Evolutionary conservation across 2,888 invertebrate species (phyloP), one percentile per base, ranked within the genome.

Genomic region (Spisula solida): DNA sequence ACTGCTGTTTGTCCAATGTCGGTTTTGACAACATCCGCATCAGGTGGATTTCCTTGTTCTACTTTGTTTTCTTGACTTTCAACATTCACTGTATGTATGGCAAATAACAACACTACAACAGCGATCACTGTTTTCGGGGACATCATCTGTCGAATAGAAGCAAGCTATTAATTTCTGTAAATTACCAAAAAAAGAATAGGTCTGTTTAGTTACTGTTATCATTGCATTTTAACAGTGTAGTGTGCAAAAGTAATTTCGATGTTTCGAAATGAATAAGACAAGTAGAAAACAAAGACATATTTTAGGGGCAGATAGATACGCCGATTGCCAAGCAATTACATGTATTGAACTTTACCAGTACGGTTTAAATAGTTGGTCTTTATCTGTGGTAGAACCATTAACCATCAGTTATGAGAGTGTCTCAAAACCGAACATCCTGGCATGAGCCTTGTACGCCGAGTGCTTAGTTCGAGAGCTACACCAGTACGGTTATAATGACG

Each of bases 91-190:
- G 51, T 47, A 51, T 82, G 79, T 34, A 83, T 48, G 16, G 48
- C 34, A 6, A 56, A 16, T 16, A 87, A 14, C 16, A 82, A 18
- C 5, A 83, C 55, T 25, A 70, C n/a, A 8, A 84, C 8, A 8
- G 80, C 8, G 29, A 29, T 4, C 25, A 85, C 16, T 41, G 34
- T 51, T 51, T 16, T 48, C 0, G 66, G 18, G 66, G 48, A 31
- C n/a, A 18, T n/a, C 87, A 87, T 84, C 87, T 87, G 83, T 18
- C 29, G 82, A 70, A 31, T 51, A 51, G 47, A 81, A 86, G 66
- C 48, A 66, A 34, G 31, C 8, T 14, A 20, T 16, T 48, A 16
- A 29, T 31, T 56, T 29, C 16, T n/a, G 29, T 18, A 80, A 80
- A 80, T 4, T 20, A n/a, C 6, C 18, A 12, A 48, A 80, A 20